Evolutionary conservation across 2,797 vertebrate genomes (phyloP).

Genomic region (Anabacerthia variegaticeps): DNA sequence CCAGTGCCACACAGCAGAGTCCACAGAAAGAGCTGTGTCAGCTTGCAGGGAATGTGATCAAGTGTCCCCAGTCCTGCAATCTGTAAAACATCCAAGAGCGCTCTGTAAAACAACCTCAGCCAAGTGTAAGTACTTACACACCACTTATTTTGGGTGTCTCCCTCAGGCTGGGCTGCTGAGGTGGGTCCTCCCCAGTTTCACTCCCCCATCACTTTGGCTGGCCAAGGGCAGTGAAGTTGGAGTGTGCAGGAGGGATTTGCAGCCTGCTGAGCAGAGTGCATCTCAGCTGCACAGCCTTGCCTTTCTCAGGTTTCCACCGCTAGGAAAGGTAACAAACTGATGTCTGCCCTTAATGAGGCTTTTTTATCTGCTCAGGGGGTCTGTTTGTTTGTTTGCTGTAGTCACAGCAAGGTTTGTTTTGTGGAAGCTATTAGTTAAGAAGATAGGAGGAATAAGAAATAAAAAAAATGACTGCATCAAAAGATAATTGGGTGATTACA

Average conservation of each 20-base stretch:
- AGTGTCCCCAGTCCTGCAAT: background rate
- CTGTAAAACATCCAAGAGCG: background rate
- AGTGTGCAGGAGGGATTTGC: background rate
- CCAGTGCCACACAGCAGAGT: background rate
- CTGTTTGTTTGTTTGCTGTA: background rate
- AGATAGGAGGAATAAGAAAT: background rate
- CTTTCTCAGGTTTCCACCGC: background rate
- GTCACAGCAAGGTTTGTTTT: background rate
- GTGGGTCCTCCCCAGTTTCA: background rate
- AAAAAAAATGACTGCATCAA: background rate
- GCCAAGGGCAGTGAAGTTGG: background rate
- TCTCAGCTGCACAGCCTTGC: background rate
- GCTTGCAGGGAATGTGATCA: rapidly evolving
- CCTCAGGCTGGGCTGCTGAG: background rate
- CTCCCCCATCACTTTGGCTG: background rate
- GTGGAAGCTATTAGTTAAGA: background rate
- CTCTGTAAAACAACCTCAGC: background rate
- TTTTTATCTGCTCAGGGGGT: background rate
- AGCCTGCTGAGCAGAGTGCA: background rate
- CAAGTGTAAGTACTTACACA: background rate
- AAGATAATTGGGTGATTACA: background rate
- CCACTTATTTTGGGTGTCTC: background rate
- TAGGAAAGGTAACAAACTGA: background rate
- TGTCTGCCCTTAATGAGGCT: background rate
- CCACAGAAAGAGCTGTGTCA: background rate